phyloP scores from a whole-genome alignment of 2,888 invertebrate species.

The Cantharis nigra region DNA sequence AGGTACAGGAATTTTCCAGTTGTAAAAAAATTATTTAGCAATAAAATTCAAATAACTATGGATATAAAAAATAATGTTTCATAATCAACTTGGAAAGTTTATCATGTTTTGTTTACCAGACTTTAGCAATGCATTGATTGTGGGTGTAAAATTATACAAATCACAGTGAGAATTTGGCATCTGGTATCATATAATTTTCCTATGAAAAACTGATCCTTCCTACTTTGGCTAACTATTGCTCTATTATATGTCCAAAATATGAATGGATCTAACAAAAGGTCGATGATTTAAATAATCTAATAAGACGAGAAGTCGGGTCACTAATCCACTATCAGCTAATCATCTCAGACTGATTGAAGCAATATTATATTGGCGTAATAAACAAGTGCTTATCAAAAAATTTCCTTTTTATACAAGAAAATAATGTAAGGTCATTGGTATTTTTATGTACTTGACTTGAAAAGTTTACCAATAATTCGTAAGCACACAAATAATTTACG shows the following conservation, averaged over 20 bases:
- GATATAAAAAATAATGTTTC: background rate
- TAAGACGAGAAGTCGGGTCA: background rate
- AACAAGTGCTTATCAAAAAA: background rate
- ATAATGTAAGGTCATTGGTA: background rate
- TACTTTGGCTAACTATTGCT: background rate
- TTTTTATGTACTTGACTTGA: background rate
- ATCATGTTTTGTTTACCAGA: background rate
- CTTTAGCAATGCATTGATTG: background rate
- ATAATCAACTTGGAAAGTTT: background rate
- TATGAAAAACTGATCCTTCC: background rate
- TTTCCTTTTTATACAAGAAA: background rate
- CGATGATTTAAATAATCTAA: background rate
- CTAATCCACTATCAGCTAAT: background rate
- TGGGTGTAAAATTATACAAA: background rate
- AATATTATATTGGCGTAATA: background rate
- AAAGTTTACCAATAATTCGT: background rate
- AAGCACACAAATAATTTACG: background rate
- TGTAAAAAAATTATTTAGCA: background rate
- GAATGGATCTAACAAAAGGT: background rate
- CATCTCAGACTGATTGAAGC: background rate
- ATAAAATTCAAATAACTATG: background rate
- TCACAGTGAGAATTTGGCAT: background rate
- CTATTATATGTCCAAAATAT: no score
- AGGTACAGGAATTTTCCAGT: background rate
- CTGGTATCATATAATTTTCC: background rate